Evolutionary conservation across 2,888 invertebrate species (phyloP).

Genomic region (Sarcophaga subvicina): DNA sequence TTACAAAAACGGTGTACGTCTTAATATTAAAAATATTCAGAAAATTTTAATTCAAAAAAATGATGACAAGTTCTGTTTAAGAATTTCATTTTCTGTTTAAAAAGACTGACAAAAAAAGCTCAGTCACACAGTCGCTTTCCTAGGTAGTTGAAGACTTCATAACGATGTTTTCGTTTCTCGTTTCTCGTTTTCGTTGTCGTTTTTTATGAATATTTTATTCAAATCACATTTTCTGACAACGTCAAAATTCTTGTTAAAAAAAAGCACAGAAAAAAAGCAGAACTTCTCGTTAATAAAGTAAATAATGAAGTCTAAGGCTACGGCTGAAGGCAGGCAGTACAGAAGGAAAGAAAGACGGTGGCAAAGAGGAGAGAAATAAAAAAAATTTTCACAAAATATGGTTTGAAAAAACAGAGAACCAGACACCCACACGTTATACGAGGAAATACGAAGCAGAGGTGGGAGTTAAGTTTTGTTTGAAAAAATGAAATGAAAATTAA

Average conservation of each 20-base stretch:
- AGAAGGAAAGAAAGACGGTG: not conserved
- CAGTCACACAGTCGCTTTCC: not conserved
- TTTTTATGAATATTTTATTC: constrained; percentile 52
- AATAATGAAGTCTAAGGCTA: constrained; percentile 43
- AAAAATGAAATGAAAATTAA: constrained; percentile 12
- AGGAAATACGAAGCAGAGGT: not conserved
- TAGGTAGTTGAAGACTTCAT: not conserved
- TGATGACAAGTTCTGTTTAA: no score
- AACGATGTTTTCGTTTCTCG: no score
- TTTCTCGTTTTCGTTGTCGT: no score
- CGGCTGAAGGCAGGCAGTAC: not conserved
- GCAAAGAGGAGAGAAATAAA: not conserved
- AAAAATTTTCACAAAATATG: not conserved
- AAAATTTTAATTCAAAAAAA: no score
- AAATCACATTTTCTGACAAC: constrained; percentile 63
- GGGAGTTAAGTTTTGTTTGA: not conserved
- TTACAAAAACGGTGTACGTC: no score
- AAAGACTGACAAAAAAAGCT: not conserved
- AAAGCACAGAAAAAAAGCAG: no score
- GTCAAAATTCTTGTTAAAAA: constrained; percentile 60
- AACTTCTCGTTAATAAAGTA: constrained; percentile 52
- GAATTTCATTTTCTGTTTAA: constrained; percentile 1
- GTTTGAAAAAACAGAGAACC: not conserved
- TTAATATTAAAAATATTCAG: no score
- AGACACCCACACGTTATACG: constrained; percentile 31